A percentile compares a stretch with the other conserved stretches of the same genome.
Conservation (phyloP, 64 coral and sea anemone genomes). For the Orbicella faveolata region DNA sequence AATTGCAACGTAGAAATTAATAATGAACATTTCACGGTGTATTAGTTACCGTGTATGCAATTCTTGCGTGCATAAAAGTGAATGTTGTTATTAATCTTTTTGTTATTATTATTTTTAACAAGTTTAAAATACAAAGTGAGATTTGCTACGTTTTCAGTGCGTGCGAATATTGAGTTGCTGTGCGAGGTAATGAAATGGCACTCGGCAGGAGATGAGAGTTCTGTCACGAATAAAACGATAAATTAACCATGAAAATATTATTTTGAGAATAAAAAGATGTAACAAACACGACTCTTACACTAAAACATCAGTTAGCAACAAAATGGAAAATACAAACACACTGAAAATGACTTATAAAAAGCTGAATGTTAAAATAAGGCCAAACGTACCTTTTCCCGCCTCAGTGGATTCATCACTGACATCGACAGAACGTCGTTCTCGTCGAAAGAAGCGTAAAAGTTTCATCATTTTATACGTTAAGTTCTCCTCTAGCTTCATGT, state of each 20-base stretch:
- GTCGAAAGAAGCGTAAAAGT: constrained; percentile 6
- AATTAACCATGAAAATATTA: background rate
- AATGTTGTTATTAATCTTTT: background rate
- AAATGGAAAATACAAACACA: background rate
- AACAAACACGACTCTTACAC: background rate
- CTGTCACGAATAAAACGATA: background rate
- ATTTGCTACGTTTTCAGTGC: background rate
- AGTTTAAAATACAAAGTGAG: background rate
- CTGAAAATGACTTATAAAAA: background rate
- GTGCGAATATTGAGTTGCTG: background rate
- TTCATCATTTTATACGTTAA: background rate
- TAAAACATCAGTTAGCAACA: background rate
- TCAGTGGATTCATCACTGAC: background rate
- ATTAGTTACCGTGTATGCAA: too few species aligned
- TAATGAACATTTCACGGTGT: too few species aligned
- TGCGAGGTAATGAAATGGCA: background rate
- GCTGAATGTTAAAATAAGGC: background rate
- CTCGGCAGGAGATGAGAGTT: background rate
- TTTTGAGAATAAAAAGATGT: background rate
- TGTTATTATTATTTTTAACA: background rate
- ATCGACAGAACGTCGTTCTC: background rate
- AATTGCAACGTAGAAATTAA: too few species aligned
- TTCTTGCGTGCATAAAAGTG: too few species aligned
- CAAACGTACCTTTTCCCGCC: background rate
- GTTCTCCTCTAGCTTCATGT: background rate